Conservation (phyloP, 1,140 invertebrate species). For the Chironomus tepperi region DNA sequence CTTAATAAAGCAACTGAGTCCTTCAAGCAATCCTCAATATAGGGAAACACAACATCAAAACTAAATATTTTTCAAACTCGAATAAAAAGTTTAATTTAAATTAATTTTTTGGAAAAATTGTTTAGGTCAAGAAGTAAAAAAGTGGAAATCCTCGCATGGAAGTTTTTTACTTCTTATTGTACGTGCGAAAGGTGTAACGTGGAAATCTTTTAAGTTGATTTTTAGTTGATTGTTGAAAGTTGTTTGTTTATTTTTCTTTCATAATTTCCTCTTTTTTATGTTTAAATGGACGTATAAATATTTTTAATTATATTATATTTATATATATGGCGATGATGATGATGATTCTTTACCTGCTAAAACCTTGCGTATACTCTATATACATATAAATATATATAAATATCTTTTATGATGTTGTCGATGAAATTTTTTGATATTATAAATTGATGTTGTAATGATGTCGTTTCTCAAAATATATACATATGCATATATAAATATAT, state of each 20-base stretch:
- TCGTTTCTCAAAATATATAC: background rate
- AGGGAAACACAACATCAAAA: too few relatives aligned
- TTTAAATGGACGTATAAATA: background rate
- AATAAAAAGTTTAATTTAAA: too few relatives aligned
- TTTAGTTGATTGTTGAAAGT: background rate
- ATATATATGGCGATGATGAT: conserved; percentile 1
- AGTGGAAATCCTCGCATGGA: too few relatives aligned
- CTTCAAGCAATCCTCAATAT: too few relatives aligned
- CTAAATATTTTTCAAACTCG: too few relatives aligned
- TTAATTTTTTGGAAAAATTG: too few relatives aligned
- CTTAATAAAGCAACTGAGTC: too few relatives aligned
- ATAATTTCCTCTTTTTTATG: background rate
- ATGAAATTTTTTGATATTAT: background rate
- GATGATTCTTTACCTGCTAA: conserved; percentile 10
- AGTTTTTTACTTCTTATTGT: too few relatives aligned
- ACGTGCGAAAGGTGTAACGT: background rate
- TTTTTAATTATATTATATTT: background rate
- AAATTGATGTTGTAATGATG: conserved; percentile 14
- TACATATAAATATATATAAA: background rate
- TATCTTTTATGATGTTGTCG: conserved; percentile 8
- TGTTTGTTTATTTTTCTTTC: background rate
- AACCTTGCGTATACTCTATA: background rate
- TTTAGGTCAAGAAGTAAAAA: too few relatives aligned
- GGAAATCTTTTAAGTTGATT: background rate
- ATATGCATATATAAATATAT: background rate